phyloP scores from a whole-genome alignment of 2,797 vertebrate species.

The Tapirus indicus region DNA sequence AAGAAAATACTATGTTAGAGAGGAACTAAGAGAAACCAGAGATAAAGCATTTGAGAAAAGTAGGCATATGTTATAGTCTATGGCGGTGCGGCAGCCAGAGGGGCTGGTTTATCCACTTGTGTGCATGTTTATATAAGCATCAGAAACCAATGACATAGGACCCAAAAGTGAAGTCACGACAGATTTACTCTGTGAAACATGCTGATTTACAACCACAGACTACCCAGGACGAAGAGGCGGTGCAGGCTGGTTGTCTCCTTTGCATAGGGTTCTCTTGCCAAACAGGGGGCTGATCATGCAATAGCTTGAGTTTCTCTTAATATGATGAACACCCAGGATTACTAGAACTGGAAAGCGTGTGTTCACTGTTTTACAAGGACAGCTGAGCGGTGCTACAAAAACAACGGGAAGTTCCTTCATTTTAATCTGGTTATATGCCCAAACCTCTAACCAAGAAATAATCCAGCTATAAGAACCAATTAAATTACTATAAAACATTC shows the following conservation, averaged over 20 bases:
- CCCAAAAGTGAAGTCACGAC: conserved; percentile 91
- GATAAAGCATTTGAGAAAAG: conserved; percentile 80
- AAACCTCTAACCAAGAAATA: conserved; percentile 88
- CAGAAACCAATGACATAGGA: conserved; percentile 89
- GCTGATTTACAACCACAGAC: conserved; percentile 93
- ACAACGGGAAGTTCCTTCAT: conserved; percentile 89
- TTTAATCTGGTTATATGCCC: conserved; percentile 91
- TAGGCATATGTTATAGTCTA: conserved; percentile 79
- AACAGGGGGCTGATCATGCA: conserved; percentile 95
- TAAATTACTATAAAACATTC: conserved; percentile 90
- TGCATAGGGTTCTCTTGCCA: conserved; percentile 93
- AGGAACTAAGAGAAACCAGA: conserved; percentile 89
- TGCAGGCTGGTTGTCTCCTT: conserved; percentile 88
- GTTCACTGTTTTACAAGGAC: conserved; percentile 90
- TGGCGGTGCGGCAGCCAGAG: conserved; percentile 88
- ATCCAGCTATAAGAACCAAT: conserved; percentile 85
- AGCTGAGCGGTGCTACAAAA: conserved; percentile 89
- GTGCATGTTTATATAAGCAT: conserved; percentile 86
- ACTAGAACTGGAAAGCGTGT: conserved; percentile 88
- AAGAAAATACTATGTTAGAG: conserved; percentile 87
- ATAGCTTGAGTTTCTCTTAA: conserved; percentile 90
- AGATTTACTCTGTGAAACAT: conserved; percentile 92
- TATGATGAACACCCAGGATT: conserved; percentile 91
- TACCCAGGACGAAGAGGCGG: conserved; percentile 90
- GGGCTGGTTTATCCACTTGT: conserved; percentile 87